Evolutionary conservation across 2,888 invertebrate genomes (phyloP).

Genomic region (Caenorhabditis imperialis): DNA sequence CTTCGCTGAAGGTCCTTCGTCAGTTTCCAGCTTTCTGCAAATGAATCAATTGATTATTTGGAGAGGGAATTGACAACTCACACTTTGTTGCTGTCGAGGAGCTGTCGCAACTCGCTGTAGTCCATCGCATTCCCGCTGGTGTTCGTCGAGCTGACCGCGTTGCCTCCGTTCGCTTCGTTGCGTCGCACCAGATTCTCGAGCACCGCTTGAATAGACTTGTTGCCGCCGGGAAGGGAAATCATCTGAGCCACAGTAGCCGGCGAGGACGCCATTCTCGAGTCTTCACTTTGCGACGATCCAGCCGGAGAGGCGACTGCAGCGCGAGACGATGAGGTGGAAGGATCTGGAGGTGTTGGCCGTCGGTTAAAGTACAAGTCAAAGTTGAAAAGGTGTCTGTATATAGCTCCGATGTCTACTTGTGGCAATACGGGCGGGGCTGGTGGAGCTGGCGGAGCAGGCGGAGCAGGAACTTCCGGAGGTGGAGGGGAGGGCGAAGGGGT

Average conservation of each 20-base stretch:
- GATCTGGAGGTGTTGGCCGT: no score
- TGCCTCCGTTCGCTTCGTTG: constrained; percentile 14
- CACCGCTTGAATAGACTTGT: constrained; percentile 33
- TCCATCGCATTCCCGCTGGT: no score
- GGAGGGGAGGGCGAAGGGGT: not conserved
- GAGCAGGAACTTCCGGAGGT: no score
- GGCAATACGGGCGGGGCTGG: not conserved
- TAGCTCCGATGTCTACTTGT: no score
- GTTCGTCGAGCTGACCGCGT: not conserved
- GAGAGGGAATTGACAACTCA: no score
- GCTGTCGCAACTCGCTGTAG: no score
- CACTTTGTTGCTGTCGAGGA: no score
- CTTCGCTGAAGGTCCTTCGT: no score
- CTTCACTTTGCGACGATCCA: constrained; percentile 45
- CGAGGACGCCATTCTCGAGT: constrained; percentile 44
- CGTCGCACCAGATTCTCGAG: constrained; percentile 39
- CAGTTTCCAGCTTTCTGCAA: not conserved
- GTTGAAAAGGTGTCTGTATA: no score
- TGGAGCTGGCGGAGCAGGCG: no score
- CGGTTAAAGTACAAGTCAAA: no score
- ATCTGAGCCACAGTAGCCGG: constrained; percentile 14
- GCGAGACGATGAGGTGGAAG: constrained; percentile 9
- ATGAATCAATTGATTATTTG: no score
- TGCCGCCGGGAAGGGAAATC: constrained; percentile 11
- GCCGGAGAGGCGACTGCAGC: constrained; percentile 25